These are phyloP conservation scores for Mus caroli DNA, from an alignment of 2,797 vertebrate species.

Conservation along the genomic window DNA sequence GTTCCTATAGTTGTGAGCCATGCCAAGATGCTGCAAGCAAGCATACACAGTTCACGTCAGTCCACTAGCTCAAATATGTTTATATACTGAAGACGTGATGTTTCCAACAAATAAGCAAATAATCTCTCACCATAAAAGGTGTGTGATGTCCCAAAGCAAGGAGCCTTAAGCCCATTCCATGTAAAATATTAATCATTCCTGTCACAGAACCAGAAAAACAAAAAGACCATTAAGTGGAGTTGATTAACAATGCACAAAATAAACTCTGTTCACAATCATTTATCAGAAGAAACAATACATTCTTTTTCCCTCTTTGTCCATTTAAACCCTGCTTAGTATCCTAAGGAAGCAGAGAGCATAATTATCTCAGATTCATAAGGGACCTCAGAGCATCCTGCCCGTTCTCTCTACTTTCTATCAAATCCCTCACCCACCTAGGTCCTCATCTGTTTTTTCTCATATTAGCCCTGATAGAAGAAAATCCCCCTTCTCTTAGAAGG, in stretches of 20 bases:
- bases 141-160: constrained; percentile 98
- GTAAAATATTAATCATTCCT: constrained; percentile 99
- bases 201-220: constrained; percentile 74
- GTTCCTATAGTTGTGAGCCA: constrained; percentile 99
- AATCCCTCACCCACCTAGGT: background rate
- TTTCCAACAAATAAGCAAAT: background rate
- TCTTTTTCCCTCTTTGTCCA: background rate
- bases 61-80: background rate
- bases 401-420: background rate
- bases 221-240: constrained; percentile 50
- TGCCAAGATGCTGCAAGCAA: constrained; percentile 96
- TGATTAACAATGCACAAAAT: constrained; percentile 1
- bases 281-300: background rate
- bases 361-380: background rate
- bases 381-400: background rate
- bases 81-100: background rate
- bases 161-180: constrained; percentile 97
- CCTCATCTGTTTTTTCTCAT: background rate
- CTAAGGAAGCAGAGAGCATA: background rate
- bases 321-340: background rate
- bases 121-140: constrained; percentile 96
- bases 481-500: background rate
- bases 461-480: background rate
- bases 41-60: constrained; percentile 58
- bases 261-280: background rate